Percentiles rank a stretch among this genome's conserved stretches.
These are phyloP conservation scores for Troglohyphantes excavatus DNA, from an alignment of 2,888 invertebrate species.

Conservation along the genomic window DNA sequence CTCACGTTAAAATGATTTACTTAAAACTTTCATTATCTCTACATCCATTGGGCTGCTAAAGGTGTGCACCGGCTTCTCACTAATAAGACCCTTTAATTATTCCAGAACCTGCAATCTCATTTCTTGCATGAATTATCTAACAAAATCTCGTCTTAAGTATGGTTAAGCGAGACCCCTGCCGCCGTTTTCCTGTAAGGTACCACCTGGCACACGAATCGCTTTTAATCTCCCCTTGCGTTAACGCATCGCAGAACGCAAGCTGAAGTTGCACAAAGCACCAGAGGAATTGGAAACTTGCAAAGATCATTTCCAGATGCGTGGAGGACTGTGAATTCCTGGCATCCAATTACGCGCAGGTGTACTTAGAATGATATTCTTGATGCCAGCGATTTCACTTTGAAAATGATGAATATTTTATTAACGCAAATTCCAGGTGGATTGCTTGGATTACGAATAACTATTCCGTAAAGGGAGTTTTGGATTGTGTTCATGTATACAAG, in stretches of 20 bases:
- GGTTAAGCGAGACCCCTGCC: neutral
- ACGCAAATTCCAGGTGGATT: neutral
- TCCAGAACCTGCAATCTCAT: slow-evolving; percentile 1
- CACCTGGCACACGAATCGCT: neutral
- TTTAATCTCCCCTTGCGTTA: neutral
- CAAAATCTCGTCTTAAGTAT: neutral
- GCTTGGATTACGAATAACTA: no score
- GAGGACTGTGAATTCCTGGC: neutral
- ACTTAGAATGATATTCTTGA: neutral
- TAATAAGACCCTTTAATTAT: neutral
- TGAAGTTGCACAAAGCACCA: no score
- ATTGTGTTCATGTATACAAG: no score
- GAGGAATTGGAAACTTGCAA: neutral
- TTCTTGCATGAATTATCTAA: slow-evolving; percentile 5
- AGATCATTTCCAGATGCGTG: neutral
- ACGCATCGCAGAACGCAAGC: neutral
- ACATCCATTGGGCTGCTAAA: no score
- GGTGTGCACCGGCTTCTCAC: no score
- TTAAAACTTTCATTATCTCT: no score
- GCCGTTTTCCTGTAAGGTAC: neutral
- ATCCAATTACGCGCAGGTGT: neutral
- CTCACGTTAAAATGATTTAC: no score
- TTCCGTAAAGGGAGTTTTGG: no score
- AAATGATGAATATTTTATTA: neutral
- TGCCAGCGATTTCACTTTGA: neutral